phyloP scores from a whole-genome alignment of 53 echinoderm and acorn worm genomes.

The Crossaster papposus region DNA sequence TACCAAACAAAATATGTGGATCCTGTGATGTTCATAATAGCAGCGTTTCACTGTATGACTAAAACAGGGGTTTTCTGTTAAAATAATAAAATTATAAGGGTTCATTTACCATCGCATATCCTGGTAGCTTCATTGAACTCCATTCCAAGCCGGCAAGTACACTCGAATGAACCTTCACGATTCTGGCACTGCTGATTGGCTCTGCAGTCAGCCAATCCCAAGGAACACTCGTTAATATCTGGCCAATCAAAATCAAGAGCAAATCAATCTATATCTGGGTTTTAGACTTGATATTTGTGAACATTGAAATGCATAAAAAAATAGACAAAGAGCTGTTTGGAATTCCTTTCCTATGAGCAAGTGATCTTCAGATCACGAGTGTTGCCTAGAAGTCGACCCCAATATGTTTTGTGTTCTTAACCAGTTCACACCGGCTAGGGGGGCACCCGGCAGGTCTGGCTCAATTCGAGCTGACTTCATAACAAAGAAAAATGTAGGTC shows the following conservation, averaged over 20 bases:
- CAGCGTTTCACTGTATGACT: neutral
- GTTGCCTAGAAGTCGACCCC: no score
- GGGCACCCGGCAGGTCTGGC: no score
- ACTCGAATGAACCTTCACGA: slow-evolving; percentile 54
- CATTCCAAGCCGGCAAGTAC: slow-evolving; percentile 57
- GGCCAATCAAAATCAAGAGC: slow-evolving; percentile 5
- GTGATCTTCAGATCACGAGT: no score
- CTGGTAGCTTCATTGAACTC: slow-evolving; percentile 12
- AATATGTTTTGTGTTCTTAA: no score
- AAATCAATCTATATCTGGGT: neutral
- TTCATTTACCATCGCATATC: slow-evolving; percentile 31
- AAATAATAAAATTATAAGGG: neutral
- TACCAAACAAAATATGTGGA: no score
- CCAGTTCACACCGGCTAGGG: no score
- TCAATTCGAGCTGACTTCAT: no score
- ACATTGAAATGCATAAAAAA: neutral
- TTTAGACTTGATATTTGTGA: neutral
- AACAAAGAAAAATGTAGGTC: no score
- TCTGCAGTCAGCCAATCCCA: slow-evolving; percentile 65
- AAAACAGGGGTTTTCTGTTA: neutral
- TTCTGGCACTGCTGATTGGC: slow-evolving; percentile 74
- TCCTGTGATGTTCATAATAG: no score
- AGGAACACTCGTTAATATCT: slow-evolving; percentile 80
- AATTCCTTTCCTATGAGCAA: no score
- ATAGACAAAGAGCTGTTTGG: neutral